phyloP scores from a whole-genome alignment of 2,113 vertebrate genomes.

The Onychostruthus taczanowskii region DNA sequence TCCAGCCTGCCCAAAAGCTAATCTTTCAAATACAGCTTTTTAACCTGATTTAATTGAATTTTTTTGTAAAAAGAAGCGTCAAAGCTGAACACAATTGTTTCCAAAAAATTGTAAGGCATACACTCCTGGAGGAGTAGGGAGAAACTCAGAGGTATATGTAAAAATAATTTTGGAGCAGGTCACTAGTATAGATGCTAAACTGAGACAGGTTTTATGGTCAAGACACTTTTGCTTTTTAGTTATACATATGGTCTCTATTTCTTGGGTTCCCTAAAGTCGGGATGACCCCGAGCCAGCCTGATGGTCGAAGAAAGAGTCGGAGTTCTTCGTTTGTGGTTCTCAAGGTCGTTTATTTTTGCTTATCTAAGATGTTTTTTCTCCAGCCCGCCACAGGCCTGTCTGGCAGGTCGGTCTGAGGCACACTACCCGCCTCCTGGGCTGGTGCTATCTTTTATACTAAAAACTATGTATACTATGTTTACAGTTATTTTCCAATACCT shows the following conservation, averaged over 20 bases:
- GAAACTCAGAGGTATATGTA: not conserved
- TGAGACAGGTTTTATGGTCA: not conserved
- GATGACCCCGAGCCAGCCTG: too few species aligned
- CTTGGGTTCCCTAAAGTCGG: too few species aligned
- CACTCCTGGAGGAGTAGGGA: not conserved
- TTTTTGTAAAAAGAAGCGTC: not conserved
- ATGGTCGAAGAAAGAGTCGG: too few species aligned
- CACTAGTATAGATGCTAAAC: not conserved
- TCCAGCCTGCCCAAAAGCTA: not conserved
- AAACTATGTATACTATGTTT: too few species aligned
- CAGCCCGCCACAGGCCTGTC: too few species aligned
- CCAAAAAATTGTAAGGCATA: not conserved
- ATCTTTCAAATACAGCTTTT: slow-evolving; percentile 4
- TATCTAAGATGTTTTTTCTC: too few species aligned
- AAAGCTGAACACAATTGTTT: not conserved
- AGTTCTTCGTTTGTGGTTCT: too few species aligned
- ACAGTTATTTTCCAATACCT: too few species aligned
- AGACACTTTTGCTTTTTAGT: not conserved
- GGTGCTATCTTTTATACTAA: too few species aligned
- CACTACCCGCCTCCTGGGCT: too few species aligned
- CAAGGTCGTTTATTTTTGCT: too few species aligned
- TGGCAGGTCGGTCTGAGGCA: too few species aligned
- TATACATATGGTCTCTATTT: not conserved
- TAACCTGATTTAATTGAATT: not conserved
- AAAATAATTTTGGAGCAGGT: not conserved